Evolutionary conservation across 2,888 invertebrate genomes (phyloP).

Genomic region (Nomada goodeniana): DNA sequence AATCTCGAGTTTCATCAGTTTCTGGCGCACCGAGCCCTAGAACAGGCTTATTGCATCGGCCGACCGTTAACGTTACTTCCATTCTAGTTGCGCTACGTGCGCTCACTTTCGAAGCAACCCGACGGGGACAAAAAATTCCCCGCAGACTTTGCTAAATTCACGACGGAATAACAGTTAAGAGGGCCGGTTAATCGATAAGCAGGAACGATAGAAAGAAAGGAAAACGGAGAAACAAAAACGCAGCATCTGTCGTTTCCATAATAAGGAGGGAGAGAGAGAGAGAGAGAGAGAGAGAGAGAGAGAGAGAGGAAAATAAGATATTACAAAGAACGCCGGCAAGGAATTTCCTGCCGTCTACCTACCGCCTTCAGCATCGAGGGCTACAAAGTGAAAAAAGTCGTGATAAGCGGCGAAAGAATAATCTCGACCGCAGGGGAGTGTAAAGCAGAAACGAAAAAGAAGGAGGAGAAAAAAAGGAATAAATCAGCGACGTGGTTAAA

Average conservation of each 20-base stretch:
- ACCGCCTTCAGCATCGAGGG: constrained; percentile 43
- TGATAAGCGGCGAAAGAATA: constrained; percentile 53
- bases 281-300: too few relatives aligned
- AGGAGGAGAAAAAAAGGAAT: not conserved
- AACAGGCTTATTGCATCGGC: not conserved
- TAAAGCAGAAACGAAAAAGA: not conserved
- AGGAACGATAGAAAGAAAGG: not conserved
- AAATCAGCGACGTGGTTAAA: not conserved
- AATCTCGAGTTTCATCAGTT: constrained; percentile 39
- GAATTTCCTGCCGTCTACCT: constrained; percentile 35
- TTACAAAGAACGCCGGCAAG: constrained; percentile 8
- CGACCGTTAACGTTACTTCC: constrained; percentile 8
- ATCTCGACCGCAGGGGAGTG: constrained; percentile 18
- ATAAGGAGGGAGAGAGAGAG: not conserved
- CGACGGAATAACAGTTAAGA: not conserved
- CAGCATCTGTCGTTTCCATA: constrained; percentile 20
- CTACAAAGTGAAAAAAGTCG: constrained; percentile 49
- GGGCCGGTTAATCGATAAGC: constrained; percentile 27
- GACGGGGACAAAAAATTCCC: too few relatives aligned
- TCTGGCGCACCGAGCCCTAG: constrained; percentile 22
- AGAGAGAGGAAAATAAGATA: constrained; percentile 33
- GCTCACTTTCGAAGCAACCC: too few relatives aligned
- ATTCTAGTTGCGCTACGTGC: too few relatives aligned
- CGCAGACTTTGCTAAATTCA: not conserved
- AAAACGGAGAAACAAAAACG: not conserved